phyloP scores from a whole-genome alignment of 2,888 invertebrate genomes.

The Adelphocoris suturalis region DNA sequence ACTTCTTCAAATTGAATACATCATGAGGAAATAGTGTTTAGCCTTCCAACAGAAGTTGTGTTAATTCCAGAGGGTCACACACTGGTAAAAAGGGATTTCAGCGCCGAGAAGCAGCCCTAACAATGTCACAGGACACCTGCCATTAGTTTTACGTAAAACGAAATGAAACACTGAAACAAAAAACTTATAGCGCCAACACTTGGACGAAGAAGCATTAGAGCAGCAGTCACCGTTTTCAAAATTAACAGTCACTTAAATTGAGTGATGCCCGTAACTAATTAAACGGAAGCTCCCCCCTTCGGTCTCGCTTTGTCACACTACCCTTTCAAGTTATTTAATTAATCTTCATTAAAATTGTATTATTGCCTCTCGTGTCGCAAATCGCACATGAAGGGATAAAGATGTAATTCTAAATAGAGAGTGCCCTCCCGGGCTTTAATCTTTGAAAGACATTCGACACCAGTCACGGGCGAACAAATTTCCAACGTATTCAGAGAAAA shows the following conservation, averaged over 20 bases:
- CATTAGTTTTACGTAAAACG: neutral
- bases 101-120: too few relatives aligned
- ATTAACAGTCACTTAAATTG: neutral
- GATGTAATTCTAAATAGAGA: neutral
- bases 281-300: neutral
- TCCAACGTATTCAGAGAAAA: too few relatives aligned
- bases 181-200: neutral
- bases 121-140: neutral
- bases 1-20: too few relatives aligned
- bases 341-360: neutral
- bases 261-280: neutral
- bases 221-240: neutral
- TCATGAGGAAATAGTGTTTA: too few relatives aligned
- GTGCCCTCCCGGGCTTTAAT: neutral
- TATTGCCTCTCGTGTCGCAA: neutral
- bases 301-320: constrained; percentile 10
- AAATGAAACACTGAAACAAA: neutral
- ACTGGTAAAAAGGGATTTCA: too few relatives aligned
- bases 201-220: neutral
- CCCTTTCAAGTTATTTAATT: neutral
- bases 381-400: neutral
- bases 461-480: too few relatives aligned
- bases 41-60: too few relatives aligned
- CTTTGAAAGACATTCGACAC: neutral
- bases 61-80: too few relatives aligned